Base-by-base conservation (phyloP, 2,797 vertebrate species). In the Danio kyathit region DNA sequence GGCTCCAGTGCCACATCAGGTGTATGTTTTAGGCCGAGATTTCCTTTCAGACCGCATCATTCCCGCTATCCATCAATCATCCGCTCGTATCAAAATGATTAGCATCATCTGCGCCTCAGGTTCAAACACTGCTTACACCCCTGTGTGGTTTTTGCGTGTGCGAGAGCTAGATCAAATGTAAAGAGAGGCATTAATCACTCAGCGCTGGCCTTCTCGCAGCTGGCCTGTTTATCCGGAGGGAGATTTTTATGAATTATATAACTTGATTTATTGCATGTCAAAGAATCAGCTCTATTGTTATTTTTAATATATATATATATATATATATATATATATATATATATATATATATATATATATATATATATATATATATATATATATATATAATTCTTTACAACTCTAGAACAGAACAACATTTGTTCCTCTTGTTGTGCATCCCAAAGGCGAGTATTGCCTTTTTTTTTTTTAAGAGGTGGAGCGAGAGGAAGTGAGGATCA, bases 171-270 rank as follows among this genome's bases (percentile, higher is more conserved):
- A 85, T 84, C 74, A 84, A 82, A 84, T 80, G 44, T 76, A 66
- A 54, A 59, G 60, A 74, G 71, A 78, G n/a, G 80, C 74, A 85
- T 84, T 84, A 84, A 84, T 82, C 84, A 83, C 73, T 61, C 60
- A 12, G 65, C 59, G 61, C 60, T 74, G 77, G 57, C 83, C 76
- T 73, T 65, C 56, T 74, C 57, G 64, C 69, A 69, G 82, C 81
- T 75, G 74, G 80, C 71, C 73, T 56, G 49, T 65, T 69, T 66
- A 82, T 79, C 82, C 49, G 16, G 54, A 6, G 54, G 82, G 77
- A 82, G 57, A 80, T 48, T 76, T 74, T 79, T 82, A 40, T 83
- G 81, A 82, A 76, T 78, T 83, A 83, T 74, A 74, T 67, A 80
- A 83, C 76, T 74, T 82, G 84, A 87, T 83, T 84, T 82, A 84